Percentiles rank a stretch among this genome's conserved stretches.
phyloP scores from a whole-genome alignment of 2,797 vertebrate species.

The Syndactyla subalaris region DNA sequence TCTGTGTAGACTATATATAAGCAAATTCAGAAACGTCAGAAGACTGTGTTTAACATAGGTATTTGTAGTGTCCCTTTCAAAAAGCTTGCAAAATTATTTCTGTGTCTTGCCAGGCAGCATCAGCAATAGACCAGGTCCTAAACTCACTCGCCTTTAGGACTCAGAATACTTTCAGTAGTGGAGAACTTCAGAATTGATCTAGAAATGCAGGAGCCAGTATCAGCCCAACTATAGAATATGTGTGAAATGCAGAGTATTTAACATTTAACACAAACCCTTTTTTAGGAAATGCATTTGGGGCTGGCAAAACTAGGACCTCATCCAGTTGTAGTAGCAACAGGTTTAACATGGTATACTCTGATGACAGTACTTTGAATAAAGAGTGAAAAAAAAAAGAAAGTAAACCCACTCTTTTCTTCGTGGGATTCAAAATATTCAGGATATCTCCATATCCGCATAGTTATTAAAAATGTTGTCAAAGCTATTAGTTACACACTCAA shows the following conservation, averaged over 20 bases:
- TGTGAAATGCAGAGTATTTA: background rate
- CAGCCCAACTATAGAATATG: background rate
- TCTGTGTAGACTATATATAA: background rate
- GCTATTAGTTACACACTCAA: background rate
- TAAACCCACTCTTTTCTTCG: background rate
- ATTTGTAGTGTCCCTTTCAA: background rate
- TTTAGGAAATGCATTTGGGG: background rate
- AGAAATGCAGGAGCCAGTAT: background rate
- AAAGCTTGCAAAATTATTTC: background rate
- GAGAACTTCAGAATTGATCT: background rate
- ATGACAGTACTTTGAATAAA: background rate
- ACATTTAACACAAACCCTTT: background rate
- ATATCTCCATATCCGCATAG: background rate
- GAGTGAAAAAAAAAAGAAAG: no score
- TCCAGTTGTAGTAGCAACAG: background rate
- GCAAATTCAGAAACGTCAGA: background rate
- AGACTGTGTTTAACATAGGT: background rate
- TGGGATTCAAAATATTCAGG: background rate
- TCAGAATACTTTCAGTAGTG: background rate
- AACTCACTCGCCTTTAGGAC: background rate
- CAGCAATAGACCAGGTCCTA: background rate
- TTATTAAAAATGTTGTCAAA: background rate
- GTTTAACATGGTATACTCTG: background rate
- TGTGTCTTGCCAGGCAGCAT: background rate
- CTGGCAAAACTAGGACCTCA: background rate